Conservation (phyloP, 2,113 vertebrate genomes). For the Scortum barcoo region DNA sequence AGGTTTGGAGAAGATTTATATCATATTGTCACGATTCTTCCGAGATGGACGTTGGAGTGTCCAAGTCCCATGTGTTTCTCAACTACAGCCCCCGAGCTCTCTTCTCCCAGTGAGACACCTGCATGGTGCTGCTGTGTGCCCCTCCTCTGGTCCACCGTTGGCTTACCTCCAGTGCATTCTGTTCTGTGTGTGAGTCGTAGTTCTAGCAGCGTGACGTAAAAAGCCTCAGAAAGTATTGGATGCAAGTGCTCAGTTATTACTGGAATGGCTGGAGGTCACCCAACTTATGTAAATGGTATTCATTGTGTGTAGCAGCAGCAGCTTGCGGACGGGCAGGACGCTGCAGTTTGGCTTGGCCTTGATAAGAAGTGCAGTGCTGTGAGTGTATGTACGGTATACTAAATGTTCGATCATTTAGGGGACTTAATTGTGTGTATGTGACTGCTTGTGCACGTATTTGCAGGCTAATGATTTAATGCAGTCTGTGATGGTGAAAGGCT, state of each 20-base stretch:
- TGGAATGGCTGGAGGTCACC: slow-evolving; percentile 54
- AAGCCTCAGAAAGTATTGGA: slow-evolving; percentile 22
- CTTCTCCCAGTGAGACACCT: slow-evolving; percentile 76
- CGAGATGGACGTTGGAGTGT: slow-evolving; percentile 75
- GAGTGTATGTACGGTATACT: slow-evolving; percentile 19
- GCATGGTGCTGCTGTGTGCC: slow-evolving; percentile 67
- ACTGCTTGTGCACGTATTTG: slow-evolving; percentile 47
- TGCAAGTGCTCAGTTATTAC: not conserved
- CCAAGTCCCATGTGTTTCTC: slow-evolving; percentile 71
- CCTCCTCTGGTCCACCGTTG: slow-evolving; percentile 23
- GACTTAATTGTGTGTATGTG: slow-evolving; percentile 15
- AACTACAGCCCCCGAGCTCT: slow-evolving; percentile 71
- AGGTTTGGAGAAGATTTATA: slow-evolving; percentile 50
- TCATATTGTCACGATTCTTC: slow-evolving; percentile 45
- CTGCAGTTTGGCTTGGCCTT: slow-evolving; percentile 48
- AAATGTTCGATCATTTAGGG: slow-evolving; percentile 53
- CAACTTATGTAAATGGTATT: slow-evolving; percentile 35
- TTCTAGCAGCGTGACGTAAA: slow-evolving; percentile 3
- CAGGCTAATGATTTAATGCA: slow-evolving; percentile 22
- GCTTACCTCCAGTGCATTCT: slow-evolving; percentile 48
- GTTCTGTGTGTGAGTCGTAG: not conserved
- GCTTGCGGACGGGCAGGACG: slow-evolving; percentile 11
- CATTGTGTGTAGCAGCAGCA: slow-evolving; percentile 10
- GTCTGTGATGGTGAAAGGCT: slow-evolving; percentile 12
- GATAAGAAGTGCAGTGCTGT: not conserved